Evolutionary conservation across 2,888 invertebrate genomes (phyloP), one percentile per base, ranked within the genome.

Genomic region (Xestobium rufovillosum): DNA sequence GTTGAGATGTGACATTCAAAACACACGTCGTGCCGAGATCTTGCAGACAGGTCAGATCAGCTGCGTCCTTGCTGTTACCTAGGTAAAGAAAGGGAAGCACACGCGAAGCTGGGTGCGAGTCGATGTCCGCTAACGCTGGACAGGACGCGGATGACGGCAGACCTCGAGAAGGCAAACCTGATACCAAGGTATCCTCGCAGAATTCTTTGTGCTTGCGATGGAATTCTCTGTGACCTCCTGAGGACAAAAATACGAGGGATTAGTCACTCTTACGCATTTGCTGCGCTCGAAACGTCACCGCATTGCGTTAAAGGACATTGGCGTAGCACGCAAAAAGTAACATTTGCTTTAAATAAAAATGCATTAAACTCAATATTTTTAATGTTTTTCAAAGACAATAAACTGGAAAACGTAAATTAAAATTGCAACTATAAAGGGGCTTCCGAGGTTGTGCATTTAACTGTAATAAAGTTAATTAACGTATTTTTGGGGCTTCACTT

Each of bases 31-130:
- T 79, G 45, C 83, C 81, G 43, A 76, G 65, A 48, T 72, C 72
- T 44, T 70, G 66, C 36, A 87, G 72, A 45, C 77, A 70, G 50
- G 75, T 71, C 41, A 78, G 69, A 66, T 86, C 81, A 31, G 78
- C 76, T 23, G 87, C 86, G 66, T 88, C 86, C 48, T 77, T 72
- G 56, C 83, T 84, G 67, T 87, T 88, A 51, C 88, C 88, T 51
- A 88, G 74, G 65, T 82, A 81, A 48, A 88, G 71, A 67, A 81
- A 84, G 33, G 87, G 85, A 51, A 88, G 71, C 35, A 88, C 81
- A 59, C 81, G 72, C 41, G 86, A 83, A 44, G 84, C 80, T 11
- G 81, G 82, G 60, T 83, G 81, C 47, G 75, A 77, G 67, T 85
- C 84, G 51, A 80, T 78, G 61, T 80, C 80, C 56, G 70, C 59